phyloP scores from a whole-genome alignment of 2,113 vertebrate genomes.

The Lamprotornis superbus region DNA sequence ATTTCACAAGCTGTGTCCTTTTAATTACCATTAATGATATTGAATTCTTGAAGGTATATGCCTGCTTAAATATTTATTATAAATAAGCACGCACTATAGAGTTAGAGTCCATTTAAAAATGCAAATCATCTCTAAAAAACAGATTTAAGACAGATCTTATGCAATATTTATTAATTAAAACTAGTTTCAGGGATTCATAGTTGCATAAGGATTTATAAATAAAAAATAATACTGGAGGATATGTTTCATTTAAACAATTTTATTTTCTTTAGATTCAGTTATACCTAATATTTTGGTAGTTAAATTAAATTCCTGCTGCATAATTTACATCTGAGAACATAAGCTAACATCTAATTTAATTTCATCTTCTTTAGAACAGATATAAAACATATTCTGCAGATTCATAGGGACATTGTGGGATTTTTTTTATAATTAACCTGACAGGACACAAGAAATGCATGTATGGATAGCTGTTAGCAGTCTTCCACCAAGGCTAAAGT shows the following conservation, averaged over 20 bases:
- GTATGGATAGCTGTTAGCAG: neutral
- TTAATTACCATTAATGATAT: neutral
- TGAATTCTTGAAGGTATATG: conserved; percentile 25
- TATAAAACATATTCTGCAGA: neutral
- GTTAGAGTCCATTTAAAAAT: conserved; percentile 27
- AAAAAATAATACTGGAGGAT: conserved; percentile 29
- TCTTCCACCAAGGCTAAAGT: neutral
- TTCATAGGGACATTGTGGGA: neutral
- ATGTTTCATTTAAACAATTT: conserved; percentile 22
- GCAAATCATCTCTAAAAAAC: neutral
- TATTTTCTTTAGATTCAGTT: neutral
- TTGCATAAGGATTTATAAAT: conserved; percentile 57
- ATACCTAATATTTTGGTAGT: conserved; percentile 36
- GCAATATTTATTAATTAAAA: conserved; percentile 54
- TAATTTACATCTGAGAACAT: conserved; percentile 1
- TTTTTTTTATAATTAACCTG: neutral
- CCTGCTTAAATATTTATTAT: conserved; percentile 37
- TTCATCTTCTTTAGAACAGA: neutral
- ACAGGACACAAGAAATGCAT: neutral
- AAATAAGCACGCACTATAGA: neutral
- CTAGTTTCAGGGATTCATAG: conserved; percentile 9
- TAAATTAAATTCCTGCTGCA: neutral
- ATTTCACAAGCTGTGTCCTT: neutral
- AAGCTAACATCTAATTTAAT: neutral
- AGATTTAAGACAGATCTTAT: conserved; percentile 11